phyloP scores from a whole-genome alignment of 2,113 vertebrate genomes.

The Chitala chitala region DNA sequence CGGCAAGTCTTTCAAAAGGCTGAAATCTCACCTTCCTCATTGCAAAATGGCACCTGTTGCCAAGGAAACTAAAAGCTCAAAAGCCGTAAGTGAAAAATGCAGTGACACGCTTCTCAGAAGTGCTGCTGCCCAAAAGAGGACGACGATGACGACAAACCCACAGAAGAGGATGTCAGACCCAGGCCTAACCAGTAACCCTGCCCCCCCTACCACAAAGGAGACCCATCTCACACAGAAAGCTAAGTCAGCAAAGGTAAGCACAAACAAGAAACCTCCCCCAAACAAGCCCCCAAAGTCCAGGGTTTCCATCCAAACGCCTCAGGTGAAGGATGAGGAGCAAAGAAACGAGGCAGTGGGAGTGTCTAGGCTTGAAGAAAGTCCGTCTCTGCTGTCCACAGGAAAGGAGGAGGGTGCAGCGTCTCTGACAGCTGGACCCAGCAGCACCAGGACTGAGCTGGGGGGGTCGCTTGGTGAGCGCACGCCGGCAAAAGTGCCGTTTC shows the following conservation, averaged over 20 bases:
- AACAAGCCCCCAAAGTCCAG: neutral
- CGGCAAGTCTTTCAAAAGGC: slow-evolving; percentile 71
- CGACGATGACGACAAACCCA: neutral
- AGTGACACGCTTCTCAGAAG: neutral
- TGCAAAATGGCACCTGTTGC: slow-evolving; percentile 60
- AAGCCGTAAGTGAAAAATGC: slow-evolving; percentile 8
- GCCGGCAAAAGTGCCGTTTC: too few species aligned
- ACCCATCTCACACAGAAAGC: neutral
- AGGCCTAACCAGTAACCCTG: neutral
- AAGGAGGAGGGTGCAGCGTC: neutral
- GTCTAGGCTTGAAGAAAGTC: neutral
- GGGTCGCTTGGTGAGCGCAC: too few species aligned
- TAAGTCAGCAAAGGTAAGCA: neutral
- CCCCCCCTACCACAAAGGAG: neutral
- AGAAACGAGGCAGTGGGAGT: neutral
- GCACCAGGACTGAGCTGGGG: too few species aligned
- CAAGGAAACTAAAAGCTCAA: slow-evolving; percentile 34
- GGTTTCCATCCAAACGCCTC: neutral
- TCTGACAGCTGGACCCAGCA: neutral
- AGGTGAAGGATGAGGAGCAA: neutral
- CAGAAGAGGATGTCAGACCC: neutral
- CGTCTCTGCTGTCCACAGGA: neutral
- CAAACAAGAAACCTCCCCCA: neutral
- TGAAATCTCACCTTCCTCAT: slow-evolving; percentile 78
- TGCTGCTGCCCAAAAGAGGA: neutral